phyloP scores from a whole-genome alignment of 2,113 vertebrate genomes.

The Planiliza haematocheilus region DNA sequence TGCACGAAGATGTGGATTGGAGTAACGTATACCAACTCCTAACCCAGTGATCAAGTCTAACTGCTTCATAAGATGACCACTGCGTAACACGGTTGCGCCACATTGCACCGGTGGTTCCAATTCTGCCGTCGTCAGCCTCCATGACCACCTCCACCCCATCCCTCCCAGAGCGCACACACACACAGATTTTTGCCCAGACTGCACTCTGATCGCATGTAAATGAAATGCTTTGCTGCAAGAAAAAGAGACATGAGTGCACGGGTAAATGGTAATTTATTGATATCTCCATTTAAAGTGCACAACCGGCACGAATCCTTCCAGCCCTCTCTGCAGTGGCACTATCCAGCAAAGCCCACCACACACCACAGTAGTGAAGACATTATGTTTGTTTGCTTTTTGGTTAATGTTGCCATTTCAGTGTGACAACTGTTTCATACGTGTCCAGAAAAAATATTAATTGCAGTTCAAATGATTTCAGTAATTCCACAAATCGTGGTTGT shows the following conservation, averaged over 20 bases:
- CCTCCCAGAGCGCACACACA: slow-evolving; percentile 9
- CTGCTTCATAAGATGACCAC: background rate
- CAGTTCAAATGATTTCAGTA: background rate
- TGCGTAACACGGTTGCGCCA: background rate
- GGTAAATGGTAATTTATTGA: slow-evolving; percentile 11
- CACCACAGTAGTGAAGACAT: too few relatives aligned
- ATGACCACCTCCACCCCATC: background rate
- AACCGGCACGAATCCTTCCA: slow-evolving; percentile 1
- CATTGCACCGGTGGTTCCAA: background rate
- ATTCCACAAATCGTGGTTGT: background rate
- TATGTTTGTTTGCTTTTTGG: slow-evolving; percentile 42
- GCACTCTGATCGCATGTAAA: slow-evolving; percentile 15
- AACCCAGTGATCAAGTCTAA: background rate
- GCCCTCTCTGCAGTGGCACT: background rate
- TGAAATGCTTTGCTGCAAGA: slow-evolving; percentile 17
- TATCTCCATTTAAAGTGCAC: background rate
- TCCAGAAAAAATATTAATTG: slow-evolving; percentile 3
- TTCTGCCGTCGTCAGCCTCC: background rate
- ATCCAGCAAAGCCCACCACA: slow-evolving; percentile 8
- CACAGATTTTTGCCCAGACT: slow-evolving; percentile 25
- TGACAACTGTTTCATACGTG: slow-evolving; percentile 25
- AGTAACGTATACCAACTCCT: background rate
- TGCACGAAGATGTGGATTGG: too few relatives aligned
- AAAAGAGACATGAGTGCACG: slow-evolving; percentile 19
- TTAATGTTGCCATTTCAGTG: slow-evolving; percentile 56